Percentiles rank a stretch among this genome's conserved stretches.
Conservation (phyloP, 2,888 invertebrate genomes). For the Volucella inanis region DNA sequence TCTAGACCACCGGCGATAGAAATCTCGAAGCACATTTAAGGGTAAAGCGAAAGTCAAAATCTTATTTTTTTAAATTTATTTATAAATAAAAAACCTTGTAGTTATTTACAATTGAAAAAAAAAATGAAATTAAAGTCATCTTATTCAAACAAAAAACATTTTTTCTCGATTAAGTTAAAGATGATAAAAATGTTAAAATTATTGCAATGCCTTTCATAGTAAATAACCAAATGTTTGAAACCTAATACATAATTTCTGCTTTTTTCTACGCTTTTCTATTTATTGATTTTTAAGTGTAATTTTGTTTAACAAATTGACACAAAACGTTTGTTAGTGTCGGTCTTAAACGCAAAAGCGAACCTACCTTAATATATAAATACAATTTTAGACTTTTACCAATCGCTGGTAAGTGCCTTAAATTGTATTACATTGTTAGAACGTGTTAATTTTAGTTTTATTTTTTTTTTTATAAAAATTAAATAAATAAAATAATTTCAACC, state of each 20-base stretch:
- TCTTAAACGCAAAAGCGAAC: neutral
- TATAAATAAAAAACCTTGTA: conserved; percentile 63
- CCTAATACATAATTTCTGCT: conserved; percentile 13
- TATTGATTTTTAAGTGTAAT: conserved; percentile 5
- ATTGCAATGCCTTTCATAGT: conserved; percentile 44
- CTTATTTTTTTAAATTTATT: conserved; percentile 45
- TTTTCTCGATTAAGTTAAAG: conserved; percentile 23
- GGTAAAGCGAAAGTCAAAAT: neutral
- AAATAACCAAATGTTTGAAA: conserved; percentile 35
- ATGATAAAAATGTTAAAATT: conserved; percentile 36
- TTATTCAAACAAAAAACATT: conserved; percentile 24
- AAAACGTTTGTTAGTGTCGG: neutral
- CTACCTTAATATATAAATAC: neutral
- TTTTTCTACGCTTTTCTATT: conserved; percentile 8
- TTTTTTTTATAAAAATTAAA: conserved; percentile 25
- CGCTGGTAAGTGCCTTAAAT: conserved; percentile 23
- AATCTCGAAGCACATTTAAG: neutral
- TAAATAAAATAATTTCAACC: conserved; percentile 41
- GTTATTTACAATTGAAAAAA: conserved; percentile 64
- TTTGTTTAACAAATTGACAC: conserved; percentile 9
- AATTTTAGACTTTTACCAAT: conserved; percentile 27
- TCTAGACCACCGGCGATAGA: neutral
- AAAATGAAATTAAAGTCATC: conserved; percentile 39
- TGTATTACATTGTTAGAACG: conserved; percentile 24
- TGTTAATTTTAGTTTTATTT: conserved; percentile 10